Base-by-base conservation (phyloP, 2,797 vertebrate species). In the Gila robusta region DNA sequence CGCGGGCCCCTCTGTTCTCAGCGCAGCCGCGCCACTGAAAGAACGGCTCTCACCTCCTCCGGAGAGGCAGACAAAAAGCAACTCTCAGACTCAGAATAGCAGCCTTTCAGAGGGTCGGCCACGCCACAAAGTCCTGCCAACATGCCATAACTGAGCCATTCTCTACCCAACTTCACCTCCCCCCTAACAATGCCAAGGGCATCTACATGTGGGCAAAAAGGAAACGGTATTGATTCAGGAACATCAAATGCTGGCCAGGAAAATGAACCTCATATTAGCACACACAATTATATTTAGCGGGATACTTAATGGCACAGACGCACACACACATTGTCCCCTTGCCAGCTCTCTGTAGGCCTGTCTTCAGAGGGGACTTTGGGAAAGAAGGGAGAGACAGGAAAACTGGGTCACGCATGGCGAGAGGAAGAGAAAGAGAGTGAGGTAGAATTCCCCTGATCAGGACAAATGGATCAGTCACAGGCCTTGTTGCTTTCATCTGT, bases 401-500 rank as follows among this genome's bases (percentile, higher is more conserved):
- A 87, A 89, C 82, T 90, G 90, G 90, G 90, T 90, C 90, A 91
- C 62, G 81, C 81, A 74, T 79, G 82, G 88, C 80, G 86, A 85
- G 84, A 82, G 82, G 86, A 89, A 89, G 85, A 88, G 87, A 89
- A 81, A 87, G 76, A 77, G 77, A 82, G 79, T 86, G 92, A 91
- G 92, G 92, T 89, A 89, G 91, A 95, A 96, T 95, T 95, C 95
- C 95, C 96, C 91, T 87, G 94, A 93, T 95, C 89, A 92, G 91
- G 90, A 91, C 89, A 93, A 94, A 93, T 91, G 94, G 94, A 96
- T 95, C 95, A 95, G 95, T 96, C 94, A 93, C 94, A 95, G 94
- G 92, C 93, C 94, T 92, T 92, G 86, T 94, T 94, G 89, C 94
- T 96, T 95, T 96, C 94, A 96, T 96, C 92, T 94, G 92, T 93